Conservation (phyloP, 1,140 invertebrate genomes). For the Sweltsa coloradensis region DNA sequence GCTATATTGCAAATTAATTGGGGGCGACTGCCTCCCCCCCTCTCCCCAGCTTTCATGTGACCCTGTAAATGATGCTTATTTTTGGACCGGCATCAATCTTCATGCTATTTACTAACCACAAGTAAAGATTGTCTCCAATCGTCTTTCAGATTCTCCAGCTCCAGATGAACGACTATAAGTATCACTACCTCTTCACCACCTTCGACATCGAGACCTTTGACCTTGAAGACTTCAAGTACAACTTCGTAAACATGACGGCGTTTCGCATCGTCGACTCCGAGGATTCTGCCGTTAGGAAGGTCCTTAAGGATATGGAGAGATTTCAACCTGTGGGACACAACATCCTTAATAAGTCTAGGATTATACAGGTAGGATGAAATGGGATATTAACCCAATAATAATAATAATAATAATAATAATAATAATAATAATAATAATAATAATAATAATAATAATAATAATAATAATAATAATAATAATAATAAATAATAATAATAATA, state of each 20-base stretch:
- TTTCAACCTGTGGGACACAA: conserved; percentile 39
- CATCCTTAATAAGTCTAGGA: conserved; percentile 40
- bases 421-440: no score
- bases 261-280: conserved; percentile 46
- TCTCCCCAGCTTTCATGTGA: no score
- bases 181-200: conserved; percentile 55
- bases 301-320: conserved; percentile 49
- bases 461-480: no score
- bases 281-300: conserved; percentile 36
- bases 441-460: no score
- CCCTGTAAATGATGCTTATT: no score
- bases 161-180: conserved; percentile 57
- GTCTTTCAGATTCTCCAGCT: conserved; percentile 43
- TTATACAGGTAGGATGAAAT: conserved; percentile 36
- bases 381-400: no score
- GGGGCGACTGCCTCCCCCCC: no score
- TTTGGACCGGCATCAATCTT: no score
- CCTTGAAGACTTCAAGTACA: conserved; percentile 50
- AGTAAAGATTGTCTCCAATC: background rate
- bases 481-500: no score
- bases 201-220: conserved; percentile 51
- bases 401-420: no score
- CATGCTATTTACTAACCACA: no score
- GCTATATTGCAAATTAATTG: no score
- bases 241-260: conserved; percentile 52